Conservation (phyloP, 2,113 vertebrate species). For the Chascanopsetta lugubris region DNA sequence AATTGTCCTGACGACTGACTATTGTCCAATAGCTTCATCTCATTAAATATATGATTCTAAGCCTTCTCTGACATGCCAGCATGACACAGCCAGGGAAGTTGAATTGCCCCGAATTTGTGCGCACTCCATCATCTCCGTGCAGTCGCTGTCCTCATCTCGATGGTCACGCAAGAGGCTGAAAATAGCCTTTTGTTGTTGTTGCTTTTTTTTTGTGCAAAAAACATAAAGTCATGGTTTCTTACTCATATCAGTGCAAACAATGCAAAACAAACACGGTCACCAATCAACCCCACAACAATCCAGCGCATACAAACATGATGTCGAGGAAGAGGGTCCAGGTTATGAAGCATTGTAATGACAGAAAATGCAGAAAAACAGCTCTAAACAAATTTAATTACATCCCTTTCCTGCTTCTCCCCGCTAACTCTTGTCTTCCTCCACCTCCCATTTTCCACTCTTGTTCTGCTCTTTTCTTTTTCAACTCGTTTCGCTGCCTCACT, state of each 20-base stretch:
- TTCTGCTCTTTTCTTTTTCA: conserved; percentile 31
- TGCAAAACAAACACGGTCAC: conserved; percentile 37
- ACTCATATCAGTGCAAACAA: conserved; percentile 28
- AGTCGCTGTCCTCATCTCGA: neutral
- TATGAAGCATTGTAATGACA: neutral
- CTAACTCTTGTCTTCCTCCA: conserved; percentile 1
- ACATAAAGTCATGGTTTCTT: conserved; percentile 14
- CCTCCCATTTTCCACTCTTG: conserved; percentile 3
- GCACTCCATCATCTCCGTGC: conserved; percentile 1
- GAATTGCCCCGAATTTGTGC: neutral
- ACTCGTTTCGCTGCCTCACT: conserved; percentile 65
- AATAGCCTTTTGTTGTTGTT: conserved; percentile 13
- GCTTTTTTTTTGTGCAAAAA: conserved; percentile 9
- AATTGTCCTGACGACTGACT: neutral
- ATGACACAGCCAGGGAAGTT: conserved; percentile 10
- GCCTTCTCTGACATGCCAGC: conserved; percentile 1
- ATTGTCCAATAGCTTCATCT: neutral
- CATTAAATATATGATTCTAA: neutral
- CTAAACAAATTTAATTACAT: conserved; percentile 34
- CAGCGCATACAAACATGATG: conserved; percentile 19
- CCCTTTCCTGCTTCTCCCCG: conserved; percentile 4
- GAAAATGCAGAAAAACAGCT: conserved; percentile 1
- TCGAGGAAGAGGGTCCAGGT: neutral
- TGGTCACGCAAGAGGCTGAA: conserved; percentile 1
- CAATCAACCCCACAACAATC: conserved; percentile 9